Conservation (phyloP, 2,113 vertebrate genomes). For the Nipponia nippon region DNA sequence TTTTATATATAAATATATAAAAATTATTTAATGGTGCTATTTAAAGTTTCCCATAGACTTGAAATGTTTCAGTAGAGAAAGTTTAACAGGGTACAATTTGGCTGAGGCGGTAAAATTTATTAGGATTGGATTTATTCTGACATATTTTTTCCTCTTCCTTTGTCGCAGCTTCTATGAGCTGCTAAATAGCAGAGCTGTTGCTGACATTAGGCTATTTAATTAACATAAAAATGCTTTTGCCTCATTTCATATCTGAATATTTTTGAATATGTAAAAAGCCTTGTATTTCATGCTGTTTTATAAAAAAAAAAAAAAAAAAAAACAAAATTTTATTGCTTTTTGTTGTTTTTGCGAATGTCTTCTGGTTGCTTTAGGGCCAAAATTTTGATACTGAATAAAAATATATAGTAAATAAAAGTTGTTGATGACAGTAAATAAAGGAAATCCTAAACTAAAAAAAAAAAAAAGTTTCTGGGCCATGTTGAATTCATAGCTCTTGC, state of each 20-base stretch:
- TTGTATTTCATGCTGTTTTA: background rate
- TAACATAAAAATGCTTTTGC: background rate
- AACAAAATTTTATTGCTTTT: too few relatives aligned
- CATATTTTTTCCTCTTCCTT: background rate
- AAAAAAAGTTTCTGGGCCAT: background rate
- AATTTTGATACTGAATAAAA: background rate
- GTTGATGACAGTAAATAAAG: fast-evolving
- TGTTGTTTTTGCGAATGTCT: too few relatives aligned
- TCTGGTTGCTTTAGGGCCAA: background rate
- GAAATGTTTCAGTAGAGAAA: background rate
- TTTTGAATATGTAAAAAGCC: background rate
- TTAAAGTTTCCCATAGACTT: background rate
- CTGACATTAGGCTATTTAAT: background rate
- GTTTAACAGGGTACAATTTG: background rate
- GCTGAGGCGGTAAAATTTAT: background rate
- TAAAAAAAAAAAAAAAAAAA: background rate
- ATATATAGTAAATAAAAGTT: background rate
- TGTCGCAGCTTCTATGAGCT: background rate
- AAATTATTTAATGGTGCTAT: background rate
- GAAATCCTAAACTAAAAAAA: background rate
- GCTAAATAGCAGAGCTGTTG: background rate
- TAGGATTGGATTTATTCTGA: background rate
- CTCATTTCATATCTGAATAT: background rate
- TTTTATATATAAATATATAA: background rate
- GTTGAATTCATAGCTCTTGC: background rate